Conservation (phyloP, 2,797 vertebrate species). For the Anas bernieri region DNA sequence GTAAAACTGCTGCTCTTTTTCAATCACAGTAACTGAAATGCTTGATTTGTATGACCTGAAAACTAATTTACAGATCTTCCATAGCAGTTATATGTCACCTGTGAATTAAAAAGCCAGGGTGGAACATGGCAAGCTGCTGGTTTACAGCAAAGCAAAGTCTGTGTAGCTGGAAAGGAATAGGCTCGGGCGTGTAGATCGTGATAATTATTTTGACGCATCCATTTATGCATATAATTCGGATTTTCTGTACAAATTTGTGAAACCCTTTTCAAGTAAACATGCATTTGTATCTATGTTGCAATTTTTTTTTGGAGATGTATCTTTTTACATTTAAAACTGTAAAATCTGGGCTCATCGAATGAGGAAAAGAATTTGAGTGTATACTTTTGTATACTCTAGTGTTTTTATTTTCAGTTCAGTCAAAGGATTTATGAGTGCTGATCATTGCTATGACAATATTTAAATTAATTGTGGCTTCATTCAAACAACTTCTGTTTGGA, state of each 20-base stretch:
- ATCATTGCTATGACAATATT: not conserved
- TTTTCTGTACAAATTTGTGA: not conserved
- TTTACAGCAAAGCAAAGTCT: not conserved
- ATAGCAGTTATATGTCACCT: not conserved
- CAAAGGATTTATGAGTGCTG: not conserved
- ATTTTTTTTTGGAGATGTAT: not conserved
- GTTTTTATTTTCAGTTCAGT: not conserved
- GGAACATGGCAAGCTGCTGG: not conserved
- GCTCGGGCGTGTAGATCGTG: not conserved
- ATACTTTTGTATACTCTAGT: rapidly evolving
- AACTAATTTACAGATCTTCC: not conserved
- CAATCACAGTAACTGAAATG: not conserved
- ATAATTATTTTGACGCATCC: not conserved
- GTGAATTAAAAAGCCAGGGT: not conserved
- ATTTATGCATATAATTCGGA: not conserved
- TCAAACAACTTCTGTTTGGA: not conserved
- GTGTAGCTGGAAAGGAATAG: not conserved
- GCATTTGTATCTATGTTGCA: not conserved
- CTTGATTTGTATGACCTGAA: not conserved
- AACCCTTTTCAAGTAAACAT: not conserved
- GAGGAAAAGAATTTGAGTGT: not conserved
- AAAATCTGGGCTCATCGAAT: not conserved
- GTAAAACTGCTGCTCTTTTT: not conserved
- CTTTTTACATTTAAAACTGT: not conserved
- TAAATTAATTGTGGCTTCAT: not conserved